Conservation (phyloP, 1,140 invertebrate species). For the Asbolus verrucosus region DNA sequence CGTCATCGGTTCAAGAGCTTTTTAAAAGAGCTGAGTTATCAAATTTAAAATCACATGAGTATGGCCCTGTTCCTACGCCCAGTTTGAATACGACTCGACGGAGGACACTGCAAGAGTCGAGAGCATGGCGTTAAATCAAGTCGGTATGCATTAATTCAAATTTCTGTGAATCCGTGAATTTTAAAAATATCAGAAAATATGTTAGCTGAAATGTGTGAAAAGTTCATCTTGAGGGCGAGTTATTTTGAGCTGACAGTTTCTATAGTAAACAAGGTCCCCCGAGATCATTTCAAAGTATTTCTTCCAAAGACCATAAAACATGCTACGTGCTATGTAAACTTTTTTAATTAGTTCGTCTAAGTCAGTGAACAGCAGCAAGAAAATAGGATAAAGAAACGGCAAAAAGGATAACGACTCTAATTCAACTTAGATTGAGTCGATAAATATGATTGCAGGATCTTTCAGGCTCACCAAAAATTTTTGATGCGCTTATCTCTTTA, state of each 20-base stretch:
- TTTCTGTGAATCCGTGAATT: background rate
- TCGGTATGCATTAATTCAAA: constrained; percentile 8
- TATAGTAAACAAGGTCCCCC: constrained; percentile 13
- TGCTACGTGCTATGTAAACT: constrained; percentile 37
- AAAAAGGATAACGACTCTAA: constrained; percentile 22
- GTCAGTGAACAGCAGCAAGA: constrained; percentile 26
- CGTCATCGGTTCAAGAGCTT: no score
- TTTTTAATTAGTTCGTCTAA: constrained; percentile 43
- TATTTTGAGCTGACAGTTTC: constrained; percentile 25
- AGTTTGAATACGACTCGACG: no score
- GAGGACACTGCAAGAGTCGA: no score
- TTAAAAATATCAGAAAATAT: constrained; percentile 7
- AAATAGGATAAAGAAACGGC: constrained; percentile 34
- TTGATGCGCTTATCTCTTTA: background rate
- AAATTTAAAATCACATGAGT: no score
- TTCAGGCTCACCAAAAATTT: constrained; percentile 2
- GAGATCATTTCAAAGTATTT: constrained; percentile 26
- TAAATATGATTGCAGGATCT: constrained; percentile 17
- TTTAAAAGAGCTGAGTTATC: no score
- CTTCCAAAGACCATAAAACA: constrained; percentile 28
- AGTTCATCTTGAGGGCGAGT: constrained; percentile 11
- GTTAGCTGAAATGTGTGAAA: constrained; percentile 22
- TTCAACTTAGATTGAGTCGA: background rate
- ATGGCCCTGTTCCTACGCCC: no score
- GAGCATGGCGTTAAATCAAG: background rate